A percentile compares a stretch with the other conserved stretches of the same genome.
phyloP scores from a whole-genome alignment of 2,888 invertebrate genomes.

The Caenorhabditis sp. region DNA sequence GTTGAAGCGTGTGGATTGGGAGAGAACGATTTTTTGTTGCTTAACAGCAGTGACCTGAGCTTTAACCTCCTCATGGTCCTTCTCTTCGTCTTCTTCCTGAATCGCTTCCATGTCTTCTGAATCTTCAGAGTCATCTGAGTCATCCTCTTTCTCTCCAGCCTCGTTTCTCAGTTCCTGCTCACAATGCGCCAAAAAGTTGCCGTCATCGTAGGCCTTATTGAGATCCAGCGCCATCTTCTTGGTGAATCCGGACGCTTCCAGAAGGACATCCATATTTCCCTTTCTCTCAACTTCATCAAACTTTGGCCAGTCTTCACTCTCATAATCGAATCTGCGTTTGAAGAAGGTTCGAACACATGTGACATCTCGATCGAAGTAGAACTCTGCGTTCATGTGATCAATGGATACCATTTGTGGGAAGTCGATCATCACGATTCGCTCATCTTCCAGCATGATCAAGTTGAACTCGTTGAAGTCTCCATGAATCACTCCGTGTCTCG shows the following conservation, averaged over 20 bases:
- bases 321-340: slow-evolving; percentile 90
- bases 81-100: slow-evolving; percentile 50
- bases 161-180: slow-evolving; percentile 68
- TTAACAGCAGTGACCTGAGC: slow-evolving; percentile 21
- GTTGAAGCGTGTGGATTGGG: slow-evolving; percentile 76
- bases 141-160: slow-evolving; percentile 61
- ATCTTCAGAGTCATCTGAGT: slow-evolving; percentile 60
- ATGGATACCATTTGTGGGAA: slow-evolving; percentile 99
- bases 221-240: slow-evolving; percentile 86
- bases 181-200: slow-evolving; percentile 78
- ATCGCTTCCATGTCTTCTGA: slow-evolving; percentile 42
- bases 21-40: slow-evolving; percentile 69
- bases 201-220: slow-evolving; percentile 81
- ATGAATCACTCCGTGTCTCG: slow-evolving; percentile 96
- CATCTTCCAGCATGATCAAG: slow-evolving; percentile 88
- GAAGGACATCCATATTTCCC: slow-evolving; percentile 91
- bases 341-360: slow-evolving; percentile 89
- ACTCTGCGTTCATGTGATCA: slow-evolving; percentile 92
- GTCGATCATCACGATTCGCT: slow-evolving; percentile 92
- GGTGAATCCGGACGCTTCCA: slow-evolving; percentile 93
- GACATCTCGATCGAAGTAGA: slow-evolving; percentile 96
- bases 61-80: slow-evolving; percentile 58
- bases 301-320: slow-evolving; percentile 87
- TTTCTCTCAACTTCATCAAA: slow-evolving; percentile 85
- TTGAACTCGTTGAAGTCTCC: slow-evolving; percentile 99